Base-by-base conservation (phyloP, 1,140 invertebrate genomes). In the Coelopa frigida region DNA sequence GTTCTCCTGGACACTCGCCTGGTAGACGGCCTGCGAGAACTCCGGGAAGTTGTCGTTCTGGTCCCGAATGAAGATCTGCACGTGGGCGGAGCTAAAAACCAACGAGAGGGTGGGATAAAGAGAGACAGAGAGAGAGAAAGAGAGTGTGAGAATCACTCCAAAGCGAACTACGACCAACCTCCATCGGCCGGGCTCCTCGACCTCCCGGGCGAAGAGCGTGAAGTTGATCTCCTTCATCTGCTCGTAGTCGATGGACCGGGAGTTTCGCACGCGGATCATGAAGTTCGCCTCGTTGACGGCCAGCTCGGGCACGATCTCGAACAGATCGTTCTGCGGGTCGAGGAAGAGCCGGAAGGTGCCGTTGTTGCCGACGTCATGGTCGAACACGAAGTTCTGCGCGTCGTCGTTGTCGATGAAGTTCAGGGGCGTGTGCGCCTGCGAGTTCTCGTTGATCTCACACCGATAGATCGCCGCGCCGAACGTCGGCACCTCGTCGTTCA, bases 31-130 rank as follows among this genome's bases (percentile, higher is more conserved):
- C 56, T 86, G 78, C 0, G 78, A 81, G 59, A 97, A 97, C 65
- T 89, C 83, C 0, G 93, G 94, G 62, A 87, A 87, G 70, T 96
- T 95, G 64, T 97, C 94, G 61, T 97, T 96, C 63, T 88, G 82
- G 73, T 98, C 94, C 50, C 84, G 76, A 57, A 98, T 83, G 51
- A 84, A 79, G 35, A 96, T 82, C 10, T 81, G 86, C 3, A 97
- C 83, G 29, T 86, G 82, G 1, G 89, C 90, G n/a, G 78, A 71
- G 59, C 83, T 89, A 20, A 31, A 52, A 50, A 36, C 7, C 14
- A 29, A 29, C n/a, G 27, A 29, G n/a, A 29, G 8, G 27, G 27
- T 29, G 8, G 27, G 27, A 8, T 29, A 29, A 29, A 29, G 12
- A 41, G 14, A n/a, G 6, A 36, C 14, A 8, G 12, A 10, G 20